Evolutionary conservation across 2,888 invertebrate genomes (phyloP).

Genomic region (Penaeus monodon): DNA sequence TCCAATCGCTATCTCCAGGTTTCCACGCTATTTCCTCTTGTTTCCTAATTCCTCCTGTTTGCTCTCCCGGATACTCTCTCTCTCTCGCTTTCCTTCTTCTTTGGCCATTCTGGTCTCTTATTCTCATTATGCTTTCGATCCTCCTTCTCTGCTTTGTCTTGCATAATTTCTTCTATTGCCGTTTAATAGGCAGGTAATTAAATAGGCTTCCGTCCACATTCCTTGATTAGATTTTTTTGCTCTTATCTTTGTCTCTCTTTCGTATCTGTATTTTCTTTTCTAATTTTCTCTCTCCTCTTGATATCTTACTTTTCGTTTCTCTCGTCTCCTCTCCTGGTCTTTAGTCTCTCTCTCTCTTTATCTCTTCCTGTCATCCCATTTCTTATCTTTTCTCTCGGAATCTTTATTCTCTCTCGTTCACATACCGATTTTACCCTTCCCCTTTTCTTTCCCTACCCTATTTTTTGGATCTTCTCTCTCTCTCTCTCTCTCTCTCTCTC

Average conservation of each 20-base stretch:
- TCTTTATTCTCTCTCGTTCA: background rate
- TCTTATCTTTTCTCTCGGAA: background rate
- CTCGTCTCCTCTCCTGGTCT: no score
- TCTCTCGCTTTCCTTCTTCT: background rate
- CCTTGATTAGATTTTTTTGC: no score
- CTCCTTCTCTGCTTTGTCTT: no score
- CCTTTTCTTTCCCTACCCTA: background rate
- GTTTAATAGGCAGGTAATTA: background rate
- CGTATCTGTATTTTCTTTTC: no score
- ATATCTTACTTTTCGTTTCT: no score
- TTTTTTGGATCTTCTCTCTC: no score
- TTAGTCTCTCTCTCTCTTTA: no score
- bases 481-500: conserved; percentile 10
- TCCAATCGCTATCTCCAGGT: background rate
- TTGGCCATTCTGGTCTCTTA: background rate
- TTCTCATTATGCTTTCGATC: no score
- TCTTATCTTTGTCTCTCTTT: no score
- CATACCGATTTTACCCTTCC: background rate
- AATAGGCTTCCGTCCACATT: no score
- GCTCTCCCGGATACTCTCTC: no score
- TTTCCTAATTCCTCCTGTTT: background rate
- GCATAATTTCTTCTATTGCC: background rate
- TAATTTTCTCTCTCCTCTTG: no score
- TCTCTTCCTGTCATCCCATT: background rate
- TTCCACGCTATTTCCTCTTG: background rate